Conservation (phyloP, 2,888 invertebrate species). For the Salpingus planirostris region DNA sequence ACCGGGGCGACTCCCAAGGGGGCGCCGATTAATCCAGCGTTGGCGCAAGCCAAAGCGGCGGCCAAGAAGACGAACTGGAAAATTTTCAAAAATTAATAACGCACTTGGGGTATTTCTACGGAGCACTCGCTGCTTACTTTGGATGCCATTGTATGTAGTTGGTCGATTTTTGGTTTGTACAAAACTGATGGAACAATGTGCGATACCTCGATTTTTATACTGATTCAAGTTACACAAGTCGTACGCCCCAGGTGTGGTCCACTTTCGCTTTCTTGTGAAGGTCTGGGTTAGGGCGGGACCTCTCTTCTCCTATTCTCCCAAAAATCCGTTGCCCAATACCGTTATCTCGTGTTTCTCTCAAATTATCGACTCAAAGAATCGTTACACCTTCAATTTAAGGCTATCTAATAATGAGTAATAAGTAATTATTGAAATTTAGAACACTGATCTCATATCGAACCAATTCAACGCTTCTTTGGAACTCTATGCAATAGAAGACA, state of each 20-base stretch:
- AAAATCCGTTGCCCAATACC: too few relatives aligned
- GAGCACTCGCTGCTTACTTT: constrained; percentile 27
- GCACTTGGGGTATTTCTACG: not conserved
- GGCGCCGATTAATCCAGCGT: constrained; percentile 48
- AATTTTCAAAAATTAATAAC: constrained; percentile 8
- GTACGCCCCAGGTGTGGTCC: constrained; percentile 26
- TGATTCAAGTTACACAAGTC: constrained; percentile 21
- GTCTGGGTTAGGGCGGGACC: constrained; percentile 36
- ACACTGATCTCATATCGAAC: too few relatives aligned
- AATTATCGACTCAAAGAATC: constrained; percentile 6
- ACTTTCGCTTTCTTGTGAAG: constrained; percentile 38
- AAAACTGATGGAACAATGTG: constrained; percentile 27
- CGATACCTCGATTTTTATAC: constrained; percentile 29
- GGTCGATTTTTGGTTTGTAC: constrained; percentile 16
- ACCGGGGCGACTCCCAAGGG: too few relatives aligned
- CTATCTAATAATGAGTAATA: too few relatives aligned
- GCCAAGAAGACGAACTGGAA: constrained; percentile 48
- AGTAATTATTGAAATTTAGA: too few relatives aligned
- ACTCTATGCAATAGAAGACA: too few relatives aligned
- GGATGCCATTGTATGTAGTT: constrained; percentile 30
- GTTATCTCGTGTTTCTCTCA: too few relatives aligned
- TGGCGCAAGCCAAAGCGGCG: constrained; percentile 51
- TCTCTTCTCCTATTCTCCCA: too few relatives aligned
- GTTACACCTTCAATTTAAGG: too few relatives aligned
- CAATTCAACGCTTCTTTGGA: too few relatives aligned